A percentile compares a stretch with the other conserved stretches of the same genome.
Evolutionary conservation across 2,888 invertebrate genomes (phyloP).

Genomic region (Eupithecia subfuscata): DNA sequence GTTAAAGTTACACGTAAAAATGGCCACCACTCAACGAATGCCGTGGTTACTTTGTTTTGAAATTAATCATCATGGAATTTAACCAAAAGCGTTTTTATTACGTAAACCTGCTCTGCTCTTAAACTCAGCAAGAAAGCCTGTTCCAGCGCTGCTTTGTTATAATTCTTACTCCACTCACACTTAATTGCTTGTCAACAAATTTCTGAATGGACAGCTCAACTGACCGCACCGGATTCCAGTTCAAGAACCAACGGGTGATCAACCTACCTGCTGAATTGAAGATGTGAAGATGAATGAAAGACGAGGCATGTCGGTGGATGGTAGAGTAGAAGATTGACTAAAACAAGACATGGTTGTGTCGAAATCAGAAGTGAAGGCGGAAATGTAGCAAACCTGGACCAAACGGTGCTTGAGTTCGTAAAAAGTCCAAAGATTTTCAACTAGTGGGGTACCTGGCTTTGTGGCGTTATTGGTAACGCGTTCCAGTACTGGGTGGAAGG

Average conservation of each 20-base stretch:
- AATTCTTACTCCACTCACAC: conserved; percentile 47
- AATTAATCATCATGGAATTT: too few relatives aligned
- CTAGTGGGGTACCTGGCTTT: too few relatives aligned
- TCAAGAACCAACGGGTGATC: background rate
- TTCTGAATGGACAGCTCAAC: conserved; percentile 72
- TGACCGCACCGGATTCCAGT: conserved; percentile 62
- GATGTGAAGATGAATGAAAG: background rate
- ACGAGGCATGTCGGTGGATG: background rate
- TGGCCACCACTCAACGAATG: too few relatives aligned
- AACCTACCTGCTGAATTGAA: background rate
- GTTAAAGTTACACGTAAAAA: too few relatives aligned
- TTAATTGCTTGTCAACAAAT: conserved; percentile 81
- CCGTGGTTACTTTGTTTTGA: too few relatives aligned
- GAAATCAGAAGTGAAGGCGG: too few relatives aligned
- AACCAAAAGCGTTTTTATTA: too few relatives aligned
- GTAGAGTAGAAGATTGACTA: background rate
- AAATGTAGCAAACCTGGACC: too few relatives aligned
- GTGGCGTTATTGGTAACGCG: too few relatives aligned
- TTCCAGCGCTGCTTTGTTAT: conserved; percentile 25
- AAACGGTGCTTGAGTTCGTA: too few relatives aligned
- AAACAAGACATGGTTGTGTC: background rate
- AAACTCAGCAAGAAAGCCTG: background rate
- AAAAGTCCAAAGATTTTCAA: too few relatives aligned
- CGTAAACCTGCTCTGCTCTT: background rate
- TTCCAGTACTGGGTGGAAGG: too few relatives aligned